These are phyloP conservation scores for Tiliqua scincoides DNA, from an alignment of 2,113 vertebrate genomes.

Conservation along the genomic window DNA sequence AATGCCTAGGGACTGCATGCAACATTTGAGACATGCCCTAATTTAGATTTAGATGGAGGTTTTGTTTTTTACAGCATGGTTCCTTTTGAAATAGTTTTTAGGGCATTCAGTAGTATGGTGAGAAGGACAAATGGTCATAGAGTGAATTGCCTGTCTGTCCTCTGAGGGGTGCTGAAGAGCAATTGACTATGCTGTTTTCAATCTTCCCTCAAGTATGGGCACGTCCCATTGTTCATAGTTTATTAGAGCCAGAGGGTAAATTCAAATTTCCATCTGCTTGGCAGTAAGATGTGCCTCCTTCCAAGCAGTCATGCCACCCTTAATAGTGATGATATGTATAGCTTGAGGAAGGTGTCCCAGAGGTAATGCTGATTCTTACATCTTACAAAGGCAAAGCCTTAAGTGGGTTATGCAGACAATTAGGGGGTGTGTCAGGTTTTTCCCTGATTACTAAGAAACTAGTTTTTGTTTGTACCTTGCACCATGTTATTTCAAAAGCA, in stretches of 20 bases:
- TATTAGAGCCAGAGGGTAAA: slow-evolving; percentile 65
- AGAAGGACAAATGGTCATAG: neutral
- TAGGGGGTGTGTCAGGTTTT: slow-evolving; percentile 67
- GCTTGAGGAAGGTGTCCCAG: slow-evolving; percentile 73
- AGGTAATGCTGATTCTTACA: slow-evolving; percentile 65
- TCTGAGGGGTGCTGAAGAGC: slow-evolving; percentile 72
- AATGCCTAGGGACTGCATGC: neutral
- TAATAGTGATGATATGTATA: slow-evolving; percentile 67
- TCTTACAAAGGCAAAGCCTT: slow-evolving; percentile 60
- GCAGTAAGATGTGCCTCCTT: slow-evolving; percentile 62
- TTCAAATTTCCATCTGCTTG: slow-evolving; percentile 64
- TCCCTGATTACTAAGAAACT: slow-evolving; percentile 71
- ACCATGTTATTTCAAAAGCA: slow-evolving; percentile 68
- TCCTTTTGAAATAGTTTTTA: neutral
- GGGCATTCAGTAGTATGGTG: slow-evolving; percentile 1
- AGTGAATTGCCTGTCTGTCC: slow-evolving; percentile 20
- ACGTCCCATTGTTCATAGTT: slow-evolving; percentile 57
- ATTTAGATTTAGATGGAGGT: neutral
- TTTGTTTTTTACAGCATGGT: neutral
- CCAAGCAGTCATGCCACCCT: slow-evolving; percentile 51
- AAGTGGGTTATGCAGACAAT: slow-evolving; percentile 68
- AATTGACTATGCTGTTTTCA: slow-evolving; percentile 46
- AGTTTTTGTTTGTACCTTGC: slow-evolving; percentile 69
- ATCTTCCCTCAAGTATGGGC: slow-evolving; percentile 55
- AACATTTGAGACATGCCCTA: neutral